A percentile compares a stretch with the other conserved stretches of the same genome.
Evolutionary conservation across 2,888 invertebrate species (phyloP).

Genomic region (Oscheius myriophilus): DNA sequence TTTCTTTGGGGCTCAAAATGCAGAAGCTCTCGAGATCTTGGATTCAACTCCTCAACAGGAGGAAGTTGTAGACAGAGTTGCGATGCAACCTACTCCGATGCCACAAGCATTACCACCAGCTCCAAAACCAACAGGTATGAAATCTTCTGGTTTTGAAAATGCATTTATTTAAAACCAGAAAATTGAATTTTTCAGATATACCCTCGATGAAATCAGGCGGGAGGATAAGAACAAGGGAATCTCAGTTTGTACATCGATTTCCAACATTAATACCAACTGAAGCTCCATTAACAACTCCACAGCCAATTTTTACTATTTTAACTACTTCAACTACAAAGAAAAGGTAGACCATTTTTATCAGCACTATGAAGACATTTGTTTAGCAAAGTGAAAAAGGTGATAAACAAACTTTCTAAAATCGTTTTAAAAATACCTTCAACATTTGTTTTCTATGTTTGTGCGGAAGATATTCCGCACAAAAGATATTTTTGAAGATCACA

Average conservation of each 20-base stretch:
- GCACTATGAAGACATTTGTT: no score
- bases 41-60: conserved; percentile 15
- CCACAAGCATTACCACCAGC: not conserved
- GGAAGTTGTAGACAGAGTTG: not conserved
- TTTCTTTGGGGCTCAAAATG: conserved; percentile 26
- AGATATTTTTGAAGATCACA: no score
- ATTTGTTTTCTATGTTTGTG: no score
- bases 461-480: no score
- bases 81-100: no score
- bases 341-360: conserved; percentile 4
- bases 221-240: conserved; percentile 4
- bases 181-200: conserved; percentile 8
- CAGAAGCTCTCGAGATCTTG: conserved; percentile 22
- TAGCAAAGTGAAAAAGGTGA: no score
- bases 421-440: no score
- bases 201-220: conserved; percentile 29
- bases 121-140: conserved; percentile 26
- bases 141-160: no score
- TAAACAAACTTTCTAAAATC: no score
- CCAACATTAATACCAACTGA: conserved; percentile 20
- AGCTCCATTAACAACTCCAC: conserved; percentile 12
- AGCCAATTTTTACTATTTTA: conserved; percentile 3
- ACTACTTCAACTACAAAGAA: conserved; percentile 9
- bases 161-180: no score
- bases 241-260: conserved; percentile 9